These are phyloP conservation scores for Synanthedon tipuliformis DNA, from an alignment of 2,888 invertebrate genomes.

Conservation along the genomic window DNA sequence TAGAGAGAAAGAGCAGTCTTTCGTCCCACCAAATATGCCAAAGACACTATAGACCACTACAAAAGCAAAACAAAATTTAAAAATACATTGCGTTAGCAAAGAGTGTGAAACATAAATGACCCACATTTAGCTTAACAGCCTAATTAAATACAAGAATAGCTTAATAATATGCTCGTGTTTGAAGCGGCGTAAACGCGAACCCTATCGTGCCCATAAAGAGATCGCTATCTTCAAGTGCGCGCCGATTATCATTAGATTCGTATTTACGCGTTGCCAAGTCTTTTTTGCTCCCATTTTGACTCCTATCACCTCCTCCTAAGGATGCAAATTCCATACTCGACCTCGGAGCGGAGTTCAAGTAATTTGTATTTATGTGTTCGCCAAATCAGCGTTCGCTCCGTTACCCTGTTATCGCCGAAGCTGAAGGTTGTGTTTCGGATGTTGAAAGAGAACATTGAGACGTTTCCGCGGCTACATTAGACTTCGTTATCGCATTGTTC, in stretches of 20 bases:
- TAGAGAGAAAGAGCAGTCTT: no score
- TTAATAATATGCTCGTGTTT: no score
- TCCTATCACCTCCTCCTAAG: conserved; percentile 3
- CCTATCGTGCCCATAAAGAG: conserved; percentile 5
- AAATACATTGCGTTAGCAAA: no score
- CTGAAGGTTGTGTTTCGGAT: not conserved
- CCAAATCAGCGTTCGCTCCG: not conserved
- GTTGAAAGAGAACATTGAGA: not conserved
- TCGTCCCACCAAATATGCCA: no score
- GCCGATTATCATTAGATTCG: conserved; percentile 6
- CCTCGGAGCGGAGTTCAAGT: conserved; percentile 1
- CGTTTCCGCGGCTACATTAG: not conserved
- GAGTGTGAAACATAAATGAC: no score
- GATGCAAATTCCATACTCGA: conserved; percentile 1
- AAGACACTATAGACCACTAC: no score
- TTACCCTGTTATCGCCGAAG: not conserved
- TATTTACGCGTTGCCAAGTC: conserved; percentile 4
- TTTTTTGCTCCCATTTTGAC: not conserved
- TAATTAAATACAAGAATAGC: no score
- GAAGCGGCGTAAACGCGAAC: not conserved
- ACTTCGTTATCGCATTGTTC: not conserved
- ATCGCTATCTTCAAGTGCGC: conserved; percentile 3
- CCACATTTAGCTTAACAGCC: no score
- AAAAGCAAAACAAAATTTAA: no score
- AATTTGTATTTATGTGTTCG: conserved; percentile 2